Percentiles rank a stretch among this genome's conserved stretches.
phyloP scores from a whole-genome alignment of 1,140 invertebrate genomes.

The Drosophila sulfurigaster region DNA sequence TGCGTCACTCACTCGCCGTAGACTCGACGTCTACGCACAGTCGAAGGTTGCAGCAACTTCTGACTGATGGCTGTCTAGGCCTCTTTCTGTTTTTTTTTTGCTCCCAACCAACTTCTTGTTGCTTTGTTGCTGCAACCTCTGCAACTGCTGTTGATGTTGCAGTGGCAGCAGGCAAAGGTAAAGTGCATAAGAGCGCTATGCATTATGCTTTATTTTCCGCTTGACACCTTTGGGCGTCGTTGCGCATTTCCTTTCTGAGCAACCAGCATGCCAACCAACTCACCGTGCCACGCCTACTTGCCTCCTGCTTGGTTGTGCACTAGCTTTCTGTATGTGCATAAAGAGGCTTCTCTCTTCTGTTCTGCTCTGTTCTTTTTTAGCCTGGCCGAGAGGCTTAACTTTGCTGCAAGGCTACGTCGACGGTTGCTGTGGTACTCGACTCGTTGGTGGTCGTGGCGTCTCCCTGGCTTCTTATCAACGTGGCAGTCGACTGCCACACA shows the following conservation, averaged over 20 bases:
- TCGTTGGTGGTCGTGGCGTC: constrained; percentile 15
- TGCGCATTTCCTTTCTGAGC: constrained; percentile 74
- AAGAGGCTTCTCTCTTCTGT: constrained; percentile 26
- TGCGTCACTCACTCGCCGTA: constrained; percentile 29
- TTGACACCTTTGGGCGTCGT: constrained; percentile 79
- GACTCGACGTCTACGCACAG: constrained; percentile 38
- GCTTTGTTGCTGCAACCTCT: constrained; percentile 3
- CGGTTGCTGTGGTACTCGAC: constrained; percentile 9
- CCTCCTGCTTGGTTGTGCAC: constrained; percentile 1
- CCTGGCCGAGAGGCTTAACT: constrained; percentile 41
- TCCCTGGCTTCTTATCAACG: constrained; percentile 68
- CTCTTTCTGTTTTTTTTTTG: background rate
- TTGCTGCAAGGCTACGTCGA: constrained; percentile 28
- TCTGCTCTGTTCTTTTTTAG: constrained; percentile 19
- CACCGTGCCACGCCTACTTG: constrained; percentile 31
- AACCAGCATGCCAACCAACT: constrained; percentile 35
- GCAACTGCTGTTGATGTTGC: constrained; percentile 7
- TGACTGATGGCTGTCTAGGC: constrained; percentile 46
- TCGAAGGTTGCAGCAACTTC: constrained; percentile 17
- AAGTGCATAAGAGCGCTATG: constrained; percentile 57
- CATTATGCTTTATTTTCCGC: constrained; percentile 82
- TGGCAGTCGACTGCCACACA: constrained; percentile 62
- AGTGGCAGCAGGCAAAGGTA: constrained; percentile 26
- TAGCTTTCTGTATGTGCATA: constrained; percentile 40
- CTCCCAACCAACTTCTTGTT: background rate